Evolutionary conservation across 2,797 vertebrate genomes (phyloP).

Genomic region (Florisuga fusca): DNA sequence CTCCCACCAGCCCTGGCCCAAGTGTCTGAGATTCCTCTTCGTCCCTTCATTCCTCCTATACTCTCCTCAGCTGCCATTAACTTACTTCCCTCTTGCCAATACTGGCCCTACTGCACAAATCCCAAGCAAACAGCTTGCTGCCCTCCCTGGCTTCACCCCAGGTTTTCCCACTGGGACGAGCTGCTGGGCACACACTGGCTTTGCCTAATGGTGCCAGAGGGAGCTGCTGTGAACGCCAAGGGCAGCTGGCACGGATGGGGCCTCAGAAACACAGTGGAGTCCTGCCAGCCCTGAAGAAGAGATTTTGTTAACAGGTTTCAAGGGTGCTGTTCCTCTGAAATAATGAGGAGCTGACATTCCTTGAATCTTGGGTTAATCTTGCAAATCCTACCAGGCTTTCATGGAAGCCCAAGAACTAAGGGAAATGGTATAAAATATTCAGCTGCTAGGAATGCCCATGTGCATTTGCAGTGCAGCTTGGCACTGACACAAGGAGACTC

Average conservation of each 20-base stretch:
- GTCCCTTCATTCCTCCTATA: background rate
- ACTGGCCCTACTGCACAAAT: background rate
- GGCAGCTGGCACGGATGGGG: rapidly evolving
- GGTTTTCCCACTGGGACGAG: background rate
- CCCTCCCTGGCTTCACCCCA: background rate
- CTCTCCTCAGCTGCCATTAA: background rate
- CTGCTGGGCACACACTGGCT: background rate
- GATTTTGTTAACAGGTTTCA: background rate
- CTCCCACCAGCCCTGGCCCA: background rate
- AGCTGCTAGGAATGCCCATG: background rate
- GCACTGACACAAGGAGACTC: background rate
- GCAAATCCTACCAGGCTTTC: background rate
- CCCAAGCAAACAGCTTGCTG: background rate
- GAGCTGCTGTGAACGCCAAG: rapidly evolving
- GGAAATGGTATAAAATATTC: background rate
- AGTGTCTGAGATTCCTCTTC: background rate
- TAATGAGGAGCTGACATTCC: background rate
- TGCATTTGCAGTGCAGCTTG: background rate
- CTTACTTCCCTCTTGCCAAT: background rate
- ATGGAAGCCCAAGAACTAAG: background rate
- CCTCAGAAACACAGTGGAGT: rapidly evolving
- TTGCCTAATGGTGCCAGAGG: background rate
- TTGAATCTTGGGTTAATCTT: background rate
- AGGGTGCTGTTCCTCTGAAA: background rate
- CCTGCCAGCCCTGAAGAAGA: background rate